phyloP scores from a whole-genome alignment of 2,113 vertebrate genomes.

The Bambusicola thoracicus region DNA sequence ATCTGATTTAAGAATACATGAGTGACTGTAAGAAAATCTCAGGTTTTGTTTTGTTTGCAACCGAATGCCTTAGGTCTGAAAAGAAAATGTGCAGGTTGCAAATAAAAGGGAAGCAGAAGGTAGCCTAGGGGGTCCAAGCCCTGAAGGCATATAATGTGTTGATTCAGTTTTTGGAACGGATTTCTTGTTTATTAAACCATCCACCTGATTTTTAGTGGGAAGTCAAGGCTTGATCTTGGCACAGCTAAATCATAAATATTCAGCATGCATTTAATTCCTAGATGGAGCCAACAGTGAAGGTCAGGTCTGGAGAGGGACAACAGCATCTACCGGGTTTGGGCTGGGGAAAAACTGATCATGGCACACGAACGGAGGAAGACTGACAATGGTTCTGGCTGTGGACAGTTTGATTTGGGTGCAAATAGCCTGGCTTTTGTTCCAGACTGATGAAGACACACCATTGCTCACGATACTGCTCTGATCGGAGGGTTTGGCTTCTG shows the following conservation, averaged over 20 bases:
- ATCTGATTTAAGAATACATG: not conserved
- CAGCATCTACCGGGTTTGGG: not conserved
- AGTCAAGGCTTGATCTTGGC: slow-evolving; percentile 33
- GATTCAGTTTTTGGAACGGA: slow-evolving; percentile 15
- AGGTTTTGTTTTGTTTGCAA: not conserved
- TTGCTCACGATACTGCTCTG: not conserved
- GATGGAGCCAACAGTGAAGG: not conserved
- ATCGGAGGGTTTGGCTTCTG: not conserved
- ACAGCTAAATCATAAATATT: slow-evolving; percentile 35
- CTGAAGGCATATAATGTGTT: not conserved
- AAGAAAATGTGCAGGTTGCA: not conserved
- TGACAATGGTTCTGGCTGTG: not conserved
- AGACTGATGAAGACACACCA: not conserved
- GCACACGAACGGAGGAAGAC: not conserved
- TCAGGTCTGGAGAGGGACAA: not conserved
- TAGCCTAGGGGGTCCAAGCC: not conserved
- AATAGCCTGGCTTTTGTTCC: not conserved
- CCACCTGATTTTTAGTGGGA: slow-evolving; percentile 34
- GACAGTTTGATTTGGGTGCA: rapidly evolving
- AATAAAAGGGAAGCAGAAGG: slow-evolving; percentile 29
- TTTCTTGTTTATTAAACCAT: slow-evolving; percentile 48
- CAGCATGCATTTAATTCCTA: not conserved
- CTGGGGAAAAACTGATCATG: not conserved
- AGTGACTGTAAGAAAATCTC: not conserved
- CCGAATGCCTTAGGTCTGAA: not conserved